These are phyloP conservation scores for Chunga burmeisteri DNA, from an alignment of 2,113 vertebrate genomes.

Conservation along the genomic window DNA sequence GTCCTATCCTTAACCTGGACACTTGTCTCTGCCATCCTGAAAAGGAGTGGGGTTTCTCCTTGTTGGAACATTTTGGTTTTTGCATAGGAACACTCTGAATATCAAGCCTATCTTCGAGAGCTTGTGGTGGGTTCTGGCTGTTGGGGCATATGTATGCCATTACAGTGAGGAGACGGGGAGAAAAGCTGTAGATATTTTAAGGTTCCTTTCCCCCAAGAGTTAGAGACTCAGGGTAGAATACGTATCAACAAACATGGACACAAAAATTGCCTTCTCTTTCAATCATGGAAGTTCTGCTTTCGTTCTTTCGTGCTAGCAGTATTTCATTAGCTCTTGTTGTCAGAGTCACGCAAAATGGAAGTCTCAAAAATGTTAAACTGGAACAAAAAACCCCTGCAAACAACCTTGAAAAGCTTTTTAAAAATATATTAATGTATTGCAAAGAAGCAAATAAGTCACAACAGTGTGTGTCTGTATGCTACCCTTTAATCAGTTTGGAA, in stretches of 20 bases:
- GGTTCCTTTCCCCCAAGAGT: background rate
- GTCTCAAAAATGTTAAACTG: background rate
- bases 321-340: background rate
- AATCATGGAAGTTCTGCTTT: background rate
- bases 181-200: background rate
- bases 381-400: background rate
- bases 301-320: background rate
- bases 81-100: background rate
- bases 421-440: background rate
- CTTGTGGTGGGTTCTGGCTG: background rate
- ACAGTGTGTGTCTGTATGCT: background rate
- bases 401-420: background rate
- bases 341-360: background rate
- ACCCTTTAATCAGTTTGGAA: constrained; percentile 5
- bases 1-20: background rate
- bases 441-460: background rate
- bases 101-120: background rate
- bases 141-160: accelerated
- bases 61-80: background rate
- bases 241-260: background rate
- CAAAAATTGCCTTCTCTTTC: background rate
- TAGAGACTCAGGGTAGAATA: background rate
- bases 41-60: background rate
- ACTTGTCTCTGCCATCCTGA: background rate
- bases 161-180: background rate